These are phyloP conservation scores for Chanos chanos DNA, from an alignment of 2,797 vertebrate genomes.

Conservation along the genomic window DNA sequence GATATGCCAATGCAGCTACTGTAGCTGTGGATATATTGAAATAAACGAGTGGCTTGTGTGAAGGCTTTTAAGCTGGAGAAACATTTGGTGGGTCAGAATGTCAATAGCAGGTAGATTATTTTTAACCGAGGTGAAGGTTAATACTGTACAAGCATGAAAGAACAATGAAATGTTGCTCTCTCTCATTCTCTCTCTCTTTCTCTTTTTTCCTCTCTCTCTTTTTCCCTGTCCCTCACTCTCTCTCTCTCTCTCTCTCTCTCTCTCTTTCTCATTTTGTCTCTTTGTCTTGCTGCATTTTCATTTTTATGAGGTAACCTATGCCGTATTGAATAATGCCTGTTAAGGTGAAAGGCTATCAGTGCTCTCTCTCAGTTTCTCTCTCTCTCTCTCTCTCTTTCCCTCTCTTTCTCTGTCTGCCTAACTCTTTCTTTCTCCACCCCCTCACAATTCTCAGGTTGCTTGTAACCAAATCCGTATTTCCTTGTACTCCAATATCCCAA, in stretches of 20 bases:
- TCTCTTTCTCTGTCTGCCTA: slow-evolving; percentile 20
- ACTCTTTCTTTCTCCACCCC: background rate
- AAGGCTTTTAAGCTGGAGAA: no score
- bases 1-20: background rate
- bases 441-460: slow-evolving; percentile 56
- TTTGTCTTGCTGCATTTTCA: slow-evolving; percentile 30
- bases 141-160: background rate
- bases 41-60: no score
- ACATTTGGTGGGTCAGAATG: no score
- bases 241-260: slow-evolving; percentile 14
- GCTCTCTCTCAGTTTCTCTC: slow-evolving; percentile 10
- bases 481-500: slow-evolving; percentile 51
- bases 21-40: background rate
- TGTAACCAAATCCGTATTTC: slow-evolving; percentile 63
- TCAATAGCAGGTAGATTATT: no score
- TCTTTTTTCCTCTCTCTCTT: slow-evolving; percentile 3
- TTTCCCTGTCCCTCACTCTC: slow-evolving; percentile 10
- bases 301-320: background rate
- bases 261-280: slow-evolving; percentile 14
- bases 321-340: no score
- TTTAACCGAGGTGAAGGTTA: no score
- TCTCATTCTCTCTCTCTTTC: background rate
- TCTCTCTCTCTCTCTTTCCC: slow-evolving; percentile 20
- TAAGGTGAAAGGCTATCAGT: no score
- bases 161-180: background rate